Conservation (phyloP, 2,888 invertebrate species). For the Lycia hirtaria region DNA sequence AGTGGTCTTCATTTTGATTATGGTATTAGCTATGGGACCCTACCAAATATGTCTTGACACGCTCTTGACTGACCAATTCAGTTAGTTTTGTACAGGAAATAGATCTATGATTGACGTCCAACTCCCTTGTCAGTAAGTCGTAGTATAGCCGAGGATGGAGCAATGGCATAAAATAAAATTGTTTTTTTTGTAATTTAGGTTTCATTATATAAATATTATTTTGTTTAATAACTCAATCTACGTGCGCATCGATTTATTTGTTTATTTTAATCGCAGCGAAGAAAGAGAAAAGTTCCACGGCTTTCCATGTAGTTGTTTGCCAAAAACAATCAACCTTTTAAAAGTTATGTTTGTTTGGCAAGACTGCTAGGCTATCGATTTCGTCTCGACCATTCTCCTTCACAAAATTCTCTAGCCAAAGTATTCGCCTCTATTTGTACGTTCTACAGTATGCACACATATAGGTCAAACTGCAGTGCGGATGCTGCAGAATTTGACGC, state of each 20-base stretch:
- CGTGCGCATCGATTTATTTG: neutral
- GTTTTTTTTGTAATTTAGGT: too few relatives aligned
- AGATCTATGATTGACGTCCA: too few relatives aligned
- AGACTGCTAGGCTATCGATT: slow-evolving; percentile 17
- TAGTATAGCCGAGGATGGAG: too few relatives aligned
- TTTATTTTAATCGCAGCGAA: neutral
- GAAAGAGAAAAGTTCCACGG: neutral
- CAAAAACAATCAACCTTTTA: slow-evolving; percentile 17
- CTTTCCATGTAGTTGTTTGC: slow-evolving; percentile 4
- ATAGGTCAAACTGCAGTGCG: slow-evolving; percentile 24
- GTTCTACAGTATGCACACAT: neutral
- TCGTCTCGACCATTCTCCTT: slow-evolving; percentile 3
- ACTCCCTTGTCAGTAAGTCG: too few relatives aligned
- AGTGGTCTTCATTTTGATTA: too few relatives aligned
- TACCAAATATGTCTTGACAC: too few relatives aligned
- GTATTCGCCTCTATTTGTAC: neutral
- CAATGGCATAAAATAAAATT: too few relatives aligned
- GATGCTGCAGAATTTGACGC: slow-evolving; percentile 30
- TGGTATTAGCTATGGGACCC: too few relatives aligned
- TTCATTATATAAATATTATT: too few relatives aligned
- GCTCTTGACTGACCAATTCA: too few relatives aligned
- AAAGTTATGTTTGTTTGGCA: slow-evolving; percentile 8
- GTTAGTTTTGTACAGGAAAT: too few relatives aligned
- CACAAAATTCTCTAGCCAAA: slow-evolving; percentile 1
- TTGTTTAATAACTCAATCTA: neutral